Evolutionary conservation across 2,888 invertebrate genomes (phyloP).

Genomic region (Pardosa pseudoannulata): DNA sequence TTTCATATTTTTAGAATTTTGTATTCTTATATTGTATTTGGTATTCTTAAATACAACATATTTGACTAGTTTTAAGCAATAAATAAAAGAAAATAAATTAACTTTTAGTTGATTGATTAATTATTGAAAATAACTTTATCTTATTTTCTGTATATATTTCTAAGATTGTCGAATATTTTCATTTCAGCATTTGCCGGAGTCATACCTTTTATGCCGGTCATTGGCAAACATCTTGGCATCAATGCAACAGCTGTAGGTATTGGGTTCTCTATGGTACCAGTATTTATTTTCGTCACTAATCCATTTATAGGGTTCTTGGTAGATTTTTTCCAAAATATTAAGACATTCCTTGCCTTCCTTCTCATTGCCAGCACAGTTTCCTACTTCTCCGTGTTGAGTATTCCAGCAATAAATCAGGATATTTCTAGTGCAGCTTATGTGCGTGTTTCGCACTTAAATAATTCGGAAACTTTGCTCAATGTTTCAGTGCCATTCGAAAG

Average conservation of each 20-base stretch:
- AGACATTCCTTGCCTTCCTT: constrained; percentile 23
- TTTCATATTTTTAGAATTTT: no score
- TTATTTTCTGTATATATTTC: no score
- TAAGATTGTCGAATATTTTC: no score
- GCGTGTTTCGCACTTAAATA: not conserved
- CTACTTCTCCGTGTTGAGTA: not conserved
- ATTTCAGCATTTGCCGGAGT: constrained; percentile 65
- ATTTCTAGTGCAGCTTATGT: not conserved
- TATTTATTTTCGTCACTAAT: constrained; percentile 70
- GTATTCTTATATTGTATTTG: no score
- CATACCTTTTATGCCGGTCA: constrained; percentile 70
- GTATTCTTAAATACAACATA: no score
- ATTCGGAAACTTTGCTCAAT: not conserved
- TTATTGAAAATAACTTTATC: no score
- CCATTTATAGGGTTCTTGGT: constrained; percentile 72
- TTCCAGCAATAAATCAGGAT: not conserved
- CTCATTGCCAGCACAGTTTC: constrained; percentile 6
- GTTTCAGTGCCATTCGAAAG: not conserved
- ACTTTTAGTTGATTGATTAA: no score
- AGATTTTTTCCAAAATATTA: constrained; percentile 69
- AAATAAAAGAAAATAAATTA: no score
- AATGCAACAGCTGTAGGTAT: constrained; percentile 71
- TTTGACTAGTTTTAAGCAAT: no score
- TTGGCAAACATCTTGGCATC: constrained; percentile 62
- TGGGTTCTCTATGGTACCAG: constrained; percentile 71